phyloP scores from a whole-genome alignment of 1,140 invertebrate species.

The Cyrtorhinus lividipennis region DNA sequence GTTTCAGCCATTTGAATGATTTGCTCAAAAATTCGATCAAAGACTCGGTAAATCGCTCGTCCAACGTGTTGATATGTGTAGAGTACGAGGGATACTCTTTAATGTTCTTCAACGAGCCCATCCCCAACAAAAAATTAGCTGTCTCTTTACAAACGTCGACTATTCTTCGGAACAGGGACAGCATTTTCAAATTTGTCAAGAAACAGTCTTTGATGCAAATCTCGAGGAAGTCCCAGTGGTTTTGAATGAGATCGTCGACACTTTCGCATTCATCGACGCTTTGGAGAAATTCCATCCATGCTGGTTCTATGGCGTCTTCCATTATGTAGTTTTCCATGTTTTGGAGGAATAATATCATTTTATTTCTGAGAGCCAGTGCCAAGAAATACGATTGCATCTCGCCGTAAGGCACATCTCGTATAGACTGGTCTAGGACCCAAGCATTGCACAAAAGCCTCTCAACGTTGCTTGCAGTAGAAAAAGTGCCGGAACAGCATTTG shows the following conservation, averaged over 20 bases:
- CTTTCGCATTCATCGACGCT: constrained; percentile 3
- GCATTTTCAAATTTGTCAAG: constrained; percentile 72
- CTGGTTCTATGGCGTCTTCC: constrained; percentile 92
- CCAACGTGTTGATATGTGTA: neutral
- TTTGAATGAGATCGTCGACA: constrained; percentile 74
- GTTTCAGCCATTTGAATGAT: neutral
- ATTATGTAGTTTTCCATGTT: constrained; percentile 97
- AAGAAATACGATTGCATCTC: neutral
- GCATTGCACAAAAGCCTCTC: constrained; percentile 57
- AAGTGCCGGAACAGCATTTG: constrained; percentile 94
- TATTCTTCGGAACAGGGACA: constrained; percentile 69
- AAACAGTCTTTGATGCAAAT: constrained; percentile 86
- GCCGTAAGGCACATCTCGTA: neutral
- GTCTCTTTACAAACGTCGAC: constrained; percentile 70
- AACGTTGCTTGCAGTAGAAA: constrained; percentile 81
- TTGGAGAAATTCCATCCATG: constrained; percentile 76
- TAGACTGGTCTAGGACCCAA: constrained; percentile 28
- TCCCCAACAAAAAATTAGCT: no score
- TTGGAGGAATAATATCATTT: constrained; percentile 93
- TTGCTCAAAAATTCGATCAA: constrained; percentile 8
- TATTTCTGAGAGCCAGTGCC: constrained; percentile 68
- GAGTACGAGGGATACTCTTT: neutral
- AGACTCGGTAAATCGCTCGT: constrained; percentile 1
- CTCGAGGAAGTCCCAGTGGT: constrained; percentile 79
- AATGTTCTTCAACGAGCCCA: neutral